Evolutionary conservation across 2,888 invertebrate species (phyloP).

Genomic region (Tiliacea citrago): DNA sequence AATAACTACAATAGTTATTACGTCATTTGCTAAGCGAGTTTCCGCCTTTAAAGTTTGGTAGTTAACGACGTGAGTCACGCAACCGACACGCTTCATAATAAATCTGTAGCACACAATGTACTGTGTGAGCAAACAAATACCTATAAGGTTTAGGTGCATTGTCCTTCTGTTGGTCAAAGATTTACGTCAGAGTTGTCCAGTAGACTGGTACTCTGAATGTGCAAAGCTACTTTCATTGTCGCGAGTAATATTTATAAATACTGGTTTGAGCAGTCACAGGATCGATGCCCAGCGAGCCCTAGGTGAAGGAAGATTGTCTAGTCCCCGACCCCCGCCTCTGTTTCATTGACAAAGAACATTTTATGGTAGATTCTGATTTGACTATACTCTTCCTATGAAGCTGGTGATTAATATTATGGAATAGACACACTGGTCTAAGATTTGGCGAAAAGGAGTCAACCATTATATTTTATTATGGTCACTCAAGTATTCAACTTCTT

Average conservation of each 20-base stretch:
- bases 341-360: constrained; percentile 74
- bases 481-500: neutral
- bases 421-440: neutral
- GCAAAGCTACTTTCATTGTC: constrained; percentile 73
- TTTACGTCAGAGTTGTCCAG: constrained; percentile 46
- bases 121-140: constrained; percentile 67
- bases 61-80: constrained; percentile 89
- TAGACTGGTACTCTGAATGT: constrained; percentile 40
- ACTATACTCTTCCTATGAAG: neutral
- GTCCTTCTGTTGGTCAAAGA: constrained; percentile 70
- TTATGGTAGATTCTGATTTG: neutral
- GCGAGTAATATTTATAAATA: constrained; percentile 84
- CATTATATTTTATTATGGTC: neutral
- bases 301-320: constrained; percentile 87
- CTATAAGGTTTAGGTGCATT: constrained; percentile 72
- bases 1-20: constrained; percentile 89
- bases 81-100: constrained; percentile 83
- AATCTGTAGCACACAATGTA: constrained; percentile 77
- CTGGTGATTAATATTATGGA: neutral
- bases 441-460: neutral
- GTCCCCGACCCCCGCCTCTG: constrained; percentile 80
- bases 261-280: constrained; percentile 83
- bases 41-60: constrained; percentile 88
- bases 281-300: constrained; percentile 86
- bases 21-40: constrained; percentile 88